A percentile compares a stretch with the other conserved stretches of the same genome.
These are phyloP conservation scores for Aptenodytes patagonicus DNA, from an alignment of 2,113 vertebrate genomes.

Conservation along the genomic window DNA sequence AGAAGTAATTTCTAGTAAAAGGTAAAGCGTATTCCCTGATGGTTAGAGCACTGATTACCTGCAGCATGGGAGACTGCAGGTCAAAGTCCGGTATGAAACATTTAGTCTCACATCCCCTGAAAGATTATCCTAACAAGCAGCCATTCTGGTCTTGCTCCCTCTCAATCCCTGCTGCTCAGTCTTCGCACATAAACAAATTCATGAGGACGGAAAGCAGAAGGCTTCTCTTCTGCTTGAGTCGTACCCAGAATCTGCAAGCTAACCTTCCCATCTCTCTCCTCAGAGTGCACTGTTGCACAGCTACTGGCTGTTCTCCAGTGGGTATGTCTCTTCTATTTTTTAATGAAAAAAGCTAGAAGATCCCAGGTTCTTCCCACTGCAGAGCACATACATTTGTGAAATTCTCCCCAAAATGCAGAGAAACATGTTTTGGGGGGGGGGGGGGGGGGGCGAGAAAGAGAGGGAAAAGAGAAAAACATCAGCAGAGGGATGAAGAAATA, in stretches of 20 bases:
- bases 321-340: not conserved
- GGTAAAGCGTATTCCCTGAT: not conserved
- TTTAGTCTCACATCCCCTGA: not conserved
- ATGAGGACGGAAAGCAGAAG: not conserved
- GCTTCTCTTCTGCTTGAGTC: not conserved
- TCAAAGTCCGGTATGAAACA: not conserved
- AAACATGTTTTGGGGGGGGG: fast-evolving
- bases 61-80: not conserved
- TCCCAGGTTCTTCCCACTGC: not conserved
- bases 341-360: not conserved
- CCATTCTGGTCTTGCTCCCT: not conserved
- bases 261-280: not conserved
- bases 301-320: not conserved
- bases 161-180: not conserved
- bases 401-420: not conserved
- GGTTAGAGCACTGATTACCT: not conserved
- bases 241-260: not conserved
- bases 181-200: not conserved
- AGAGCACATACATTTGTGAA: not conserved
- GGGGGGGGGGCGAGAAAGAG: not conserved
- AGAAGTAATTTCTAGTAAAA: not conserved
- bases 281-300: not conserved
- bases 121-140: not conserved
- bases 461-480: not conserved
- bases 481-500: not conserved